These are phyloP conservation scores for Leptinotarsa juncta DNA, from an alignment of 2,888 invertebrate species.

Conservation along the genomic window DNA sequence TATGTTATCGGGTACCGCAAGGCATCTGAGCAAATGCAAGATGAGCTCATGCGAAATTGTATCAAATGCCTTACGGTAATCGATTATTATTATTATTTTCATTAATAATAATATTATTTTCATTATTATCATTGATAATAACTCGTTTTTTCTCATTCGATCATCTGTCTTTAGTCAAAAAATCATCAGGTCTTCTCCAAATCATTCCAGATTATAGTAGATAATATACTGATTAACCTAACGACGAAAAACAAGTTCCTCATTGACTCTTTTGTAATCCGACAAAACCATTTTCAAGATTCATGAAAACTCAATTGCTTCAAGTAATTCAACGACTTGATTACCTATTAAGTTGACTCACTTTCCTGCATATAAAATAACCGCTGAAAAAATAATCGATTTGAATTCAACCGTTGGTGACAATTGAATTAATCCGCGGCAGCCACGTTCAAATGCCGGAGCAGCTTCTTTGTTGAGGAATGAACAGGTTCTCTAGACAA, in stretches of 20 bases:
- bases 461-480: conserved; percentile 56
- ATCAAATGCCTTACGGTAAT: too few species aligned
- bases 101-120: too few species aligned
- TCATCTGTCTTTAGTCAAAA: too few species aligned
- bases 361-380: not conserved
- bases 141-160: too few species aligned
- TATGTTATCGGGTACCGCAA: too few species aligned
- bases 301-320: not conserved
- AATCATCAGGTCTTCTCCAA: too few species aligned
- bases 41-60: too few species aligned
- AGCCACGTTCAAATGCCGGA: conserved; percentile 52
- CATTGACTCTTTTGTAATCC: not conserved
- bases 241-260: not conserved
- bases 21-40: too few species aligned
- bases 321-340: not conserved
- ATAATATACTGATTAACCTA: not conserved
- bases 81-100: too few species aligned
- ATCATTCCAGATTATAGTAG: not conserved
- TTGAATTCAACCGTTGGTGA: conserved; percentile 45
- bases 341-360: not conserved
- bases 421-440: conserved; percentile 54
- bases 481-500: conserved; percentile 60
- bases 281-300: not conserved
- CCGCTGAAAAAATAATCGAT: conserved; percentile 34
- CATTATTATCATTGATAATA: too few species aligned